Evolutionary conservation across 2,113 vertebrate species (phyloP), one percentile per base, ranked within the genome.

Genomic region (Cavia porcellus): DNA sequence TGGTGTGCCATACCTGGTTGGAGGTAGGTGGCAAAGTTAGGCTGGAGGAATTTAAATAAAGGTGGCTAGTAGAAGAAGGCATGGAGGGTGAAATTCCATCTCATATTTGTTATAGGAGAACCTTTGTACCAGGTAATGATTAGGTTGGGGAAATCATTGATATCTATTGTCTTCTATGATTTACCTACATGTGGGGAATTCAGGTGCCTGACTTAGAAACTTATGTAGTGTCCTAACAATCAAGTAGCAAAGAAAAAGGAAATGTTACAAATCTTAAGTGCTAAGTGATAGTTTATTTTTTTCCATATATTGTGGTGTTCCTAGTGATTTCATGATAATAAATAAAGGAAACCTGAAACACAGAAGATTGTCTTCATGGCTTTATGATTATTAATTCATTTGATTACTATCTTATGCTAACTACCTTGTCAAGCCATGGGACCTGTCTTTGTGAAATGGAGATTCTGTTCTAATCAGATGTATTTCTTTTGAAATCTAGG

Each of bases 381-480:
- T 55, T 96, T 72, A 61, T 47, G 20, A 15, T 88, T 95, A 88
- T 42, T 92, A 50, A 79, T 96, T 79, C 75, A 25, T 98, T 97
- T 93, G 74, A 13, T 77, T 92, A 90, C 42, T 42, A 47, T 97
- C 32, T 93, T 90, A 9, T 66, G 82, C 77, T 96, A 38, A 20
- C n/a, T 72, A 62, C n/a, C 59, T 87, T 24, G 45, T 74, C 95
- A 86, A 85, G 64, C 7, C 42, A 75, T 50, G 57, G 42, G 8
- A 15, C 3, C 57, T 77, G 19, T 92, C 72, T 77, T 19, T 45
- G 66, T 86, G 72, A 90, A 94, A 80, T 95, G 38, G 52, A 5
- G 30, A 88, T 90, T 92, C 20, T 93, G 35, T 80, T 80, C 57
- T 64, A 90, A 87, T 86, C 25, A 77, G 0, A 55, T 92, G 28